A percentile compares a stretch with the other conserved stretches of the same genome.
Evolutionary conservation across 2,113 vertebrate genomes (phyloP).

Genomic region (Oreochromis spilurus): DNA sequence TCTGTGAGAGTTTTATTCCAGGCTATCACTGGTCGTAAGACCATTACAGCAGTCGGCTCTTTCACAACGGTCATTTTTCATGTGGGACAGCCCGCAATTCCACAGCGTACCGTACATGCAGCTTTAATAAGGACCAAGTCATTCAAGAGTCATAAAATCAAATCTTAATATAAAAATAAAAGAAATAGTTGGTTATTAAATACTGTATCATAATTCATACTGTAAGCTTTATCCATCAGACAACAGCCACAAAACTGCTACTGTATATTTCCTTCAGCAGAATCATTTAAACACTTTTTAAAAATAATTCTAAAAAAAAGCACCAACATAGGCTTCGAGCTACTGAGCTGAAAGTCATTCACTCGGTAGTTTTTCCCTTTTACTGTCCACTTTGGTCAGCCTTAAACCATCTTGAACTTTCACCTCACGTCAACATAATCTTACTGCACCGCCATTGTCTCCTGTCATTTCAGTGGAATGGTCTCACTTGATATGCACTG

Average conservation of each 20-base stretch:
- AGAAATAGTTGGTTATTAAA: not conserved
- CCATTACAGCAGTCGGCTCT: not conserved
- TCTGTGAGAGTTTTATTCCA: not conserved
- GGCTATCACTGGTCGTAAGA: not conserved
- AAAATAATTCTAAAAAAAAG: not conserved
- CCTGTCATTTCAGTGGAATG: not conserved
- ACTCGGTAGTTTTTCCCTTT: not conserved
- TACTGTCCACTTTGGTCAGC: not conserved
- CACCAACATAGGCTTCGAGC: constrained; percentile 46
- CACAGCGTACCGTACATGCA: not conserved
- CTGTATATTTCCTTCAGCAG: not conserved
- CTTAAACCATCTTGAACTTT: constrained; percentile 1
- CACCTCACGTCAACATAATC: constrained; percentile 12
- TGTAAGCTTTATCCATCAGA: not conserved
- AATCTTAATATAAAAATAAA: not conserved
- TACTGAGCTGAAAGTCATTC: constrained; percentile 20
- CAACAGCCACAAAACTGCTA: not conserved
- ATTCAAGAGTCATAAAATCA: not conserved
- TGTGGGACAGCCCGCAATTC: not conserved
- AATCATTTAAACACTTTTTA: not conserved
- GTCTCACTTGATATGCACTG: not conserved
- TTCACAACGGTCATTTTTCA: not conserved
- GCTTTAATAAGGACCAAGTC: not conserved
- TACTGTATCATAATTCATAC: not conserved
- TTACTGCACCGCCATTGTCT: not conserved